These are phyloP conservation scores for Drosophila tristis DNA, from an alignment of 1,140 invertebrate genomes.

Conservation along the genomic window DNA sequence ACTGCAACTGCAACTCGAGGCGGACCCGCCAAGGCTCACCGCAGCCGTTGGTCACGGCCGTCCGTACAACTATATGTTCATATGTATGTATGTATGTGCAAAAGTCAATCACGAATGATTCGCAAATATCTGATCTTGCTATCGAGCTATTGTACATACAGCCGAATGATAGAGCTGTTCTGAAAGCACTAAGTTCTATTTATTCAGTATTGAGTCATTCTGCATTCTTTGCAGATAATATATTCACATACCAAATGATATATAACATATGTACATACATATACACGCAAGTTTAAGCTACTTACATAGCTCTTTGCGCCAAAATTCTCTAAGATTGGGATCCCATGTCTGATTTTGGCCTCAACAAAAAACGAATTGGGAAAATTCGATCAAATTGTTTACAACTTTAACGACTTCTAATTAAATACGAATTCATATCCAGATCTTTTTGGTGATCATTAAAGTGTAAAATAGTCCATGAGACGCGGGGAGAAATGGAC, in stretches of 20 bases:
- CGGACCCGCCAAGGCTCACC: slow-evolving; percentile 44
- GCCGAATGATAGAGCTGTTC: slow-evolving; percentile 14
- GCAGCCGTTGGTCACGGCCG: slow-evolving; percentile 45
- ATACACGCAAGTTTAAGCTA: no score
- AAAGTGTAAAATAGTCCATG: slow-evolving; percentile 71
- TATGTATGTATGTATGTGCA: slow-evolving; percentile 18
- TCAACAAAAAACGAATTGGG: slow-evolving; percentile 36
- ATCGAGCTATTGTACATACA: slow-evolving; percentile 20
- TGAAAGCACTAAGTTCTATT: slow-evolving; percentile 15
- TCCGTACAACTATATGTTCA: slow-evolving; percentile 1
- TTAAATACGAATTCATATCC: slow-evolving; percentile 77
- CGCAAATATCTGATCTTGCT: slow-evolving; percentile 23
- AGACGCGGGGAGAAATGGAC: slow-evolving; percentile 43
- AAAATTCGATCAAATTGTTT: slow-evolving; percentile 73
- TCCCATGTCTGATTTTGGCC: slow-evolving; percentile 27
- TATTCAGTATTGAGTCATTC: no score
- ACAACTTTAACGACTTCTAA: slow-evolving; percentile 81
- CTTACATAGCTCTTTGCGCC: no score
- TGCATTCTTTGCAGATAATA: background rate
- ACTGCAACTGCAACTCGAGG: slow-evolving; percentile 35
- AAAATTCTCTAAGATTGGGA: slow-evolving; percentile 1
- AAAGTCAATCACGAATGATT: slow-evolving; percentile 32
- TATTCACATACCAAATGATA: background rate
- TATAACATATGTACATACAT: no score
- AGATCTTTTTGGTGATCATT: slow-evolving; percentile 77